Percentiles rank a stretch among this genome's conserved stretches.
phyloP scores from a whole-genome alignment of 2,797 vertebrate species.

The Channallabes apus region DNA sequence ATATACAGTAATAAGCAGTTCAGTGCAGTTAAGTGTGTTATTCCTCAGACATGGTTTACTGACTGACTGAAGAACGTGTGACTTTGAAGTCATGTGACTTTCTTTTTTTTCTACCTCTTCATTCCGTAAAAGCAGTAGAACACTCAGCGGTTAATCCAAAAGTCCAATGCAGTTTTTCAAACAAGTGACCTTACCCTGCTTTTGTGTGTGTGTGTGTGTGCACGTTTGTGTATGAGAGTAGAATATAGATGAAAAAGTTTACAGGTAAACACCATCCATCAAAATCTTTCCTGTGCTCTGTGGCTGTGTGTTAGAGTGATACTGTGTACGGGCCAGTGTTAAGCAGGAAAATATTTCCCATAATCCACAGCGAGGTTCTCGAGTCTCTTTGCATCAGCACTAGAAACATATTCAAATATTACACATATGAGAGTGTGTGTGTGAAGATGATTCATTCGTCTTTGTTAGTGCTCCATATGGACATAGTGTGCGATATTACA shows the following conservation, averaged over 20 bases:
- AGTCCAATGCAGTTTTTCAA: constrained; percentile 50
- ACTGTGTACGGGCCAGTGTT: constrained; percentile 23
- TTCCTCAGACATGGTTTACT: background rate
- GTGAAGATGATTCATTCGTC: constrained; percentile 20
- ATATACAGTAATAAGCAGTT: too few relatives aligned
- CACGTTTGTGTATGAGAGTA: constrained; percentile 18
- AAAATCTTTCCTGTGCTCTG: constrained; percentile 27
- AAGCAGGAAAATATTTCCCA: constrained; percentile 35
- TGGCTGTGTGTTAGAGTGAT: constrained; percentile 10
- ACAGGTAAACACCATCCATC: constrained; percentile 28
- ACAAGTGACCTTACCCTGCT: constrained; percentile 63
- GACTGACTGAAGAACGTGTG: too few relatives aligned
- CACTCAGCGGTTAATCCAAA: constrained; percentile 48
- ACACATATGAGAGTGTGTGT: background rate
- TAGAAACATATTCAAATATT: constrained; percentile 9
- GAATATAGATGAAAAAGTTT: constrained; percentile 25
- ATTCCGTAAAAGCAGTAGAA: background rate
- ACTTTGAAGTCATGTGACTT: too few relatives aligned
- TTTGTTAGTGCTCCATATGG: constrained; percentile 7
- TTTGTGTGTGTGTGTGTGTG: constrained; percentile 19
- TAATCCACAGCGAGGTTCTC: background rate
- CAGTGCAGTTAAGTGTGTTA: background rate
- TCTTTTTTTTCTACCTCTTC: background rate
- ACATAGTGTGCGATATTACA: constrained; percentile 13
- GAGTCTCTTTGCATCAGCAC: background rate